Evolutionary conservation across 2,113 vertebrate species (phyloP).

Genomic region (Mionectes macconnelli): DNA sequence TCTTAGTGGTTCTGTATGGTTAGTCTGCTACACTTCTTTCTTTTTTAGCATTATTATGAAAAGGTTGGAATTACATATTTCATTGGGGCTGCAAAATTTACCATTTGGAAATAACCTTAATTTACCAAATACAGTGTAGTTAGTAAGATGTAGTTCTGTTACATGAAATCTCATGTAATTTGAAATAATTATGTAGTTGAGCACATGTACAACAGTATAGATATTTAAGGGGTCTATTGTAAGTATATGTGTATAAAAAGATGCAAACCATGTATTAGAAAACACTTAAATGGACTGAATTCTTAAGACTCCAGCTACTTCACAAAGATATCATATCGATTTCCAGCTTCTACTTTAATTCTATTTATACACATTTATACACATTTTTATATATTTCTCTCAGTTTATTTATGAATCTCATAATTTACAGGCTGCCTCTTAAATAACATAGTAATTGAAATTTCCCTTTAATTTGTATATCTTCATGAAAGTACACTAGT

Average conservation of each 20-base stretch:
- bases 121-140: background rate
- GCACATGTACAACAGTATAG: background rate
- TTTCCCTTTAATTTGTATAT: background rate
- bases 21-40: background rate
- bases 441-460: background rate
- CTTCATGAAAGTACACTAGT: background rate
- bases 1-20: background rate
- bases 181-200: background rate
- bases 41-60: background rate
- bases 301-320: background rate
- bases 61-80: background rate
- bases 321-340: background rate
- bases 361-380: background rate
- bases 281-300: background rate
- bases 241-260: background rate
- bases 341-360: conserved; percentile 1
- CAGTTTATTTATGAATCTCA: background rate
- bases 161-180: background rate
- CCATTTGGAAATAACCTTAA: background rate
- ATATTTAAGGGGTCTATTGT: background rate
- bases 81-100: background rate
- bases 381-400: no score
- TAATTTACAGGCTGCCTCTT: background rate
- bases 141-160: background rate
- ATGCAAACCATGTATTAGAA: background rate